phyloP scores from a whole-genome alignment of 2,797 vertebrate species.

The Myotis pilosus region DNA sequence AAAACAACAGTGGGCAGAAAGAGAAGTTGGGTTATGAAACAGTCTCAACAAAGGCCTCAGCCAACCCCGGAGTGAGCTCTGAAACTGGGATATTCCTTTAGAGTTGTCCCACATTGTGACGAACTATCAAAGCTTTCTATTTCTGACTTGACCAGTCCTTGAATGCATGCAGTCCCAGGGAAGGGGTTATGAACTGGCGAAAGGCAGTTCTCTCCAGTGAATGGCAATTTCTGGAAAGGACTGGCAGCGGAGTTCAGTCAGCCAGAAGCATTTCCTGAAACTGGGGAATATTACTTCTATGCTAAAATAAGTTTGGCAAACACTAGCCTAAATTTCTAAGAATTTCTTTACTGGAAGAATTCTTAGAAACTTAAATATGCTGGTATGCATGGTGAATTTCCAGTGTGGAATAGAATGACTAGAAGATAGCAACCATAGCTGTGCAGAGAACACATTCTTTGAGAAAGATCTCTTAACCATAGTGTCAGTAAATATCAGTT shows the following conservation, averaged over 20 bases:
- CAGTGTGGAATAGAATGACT: neutral
- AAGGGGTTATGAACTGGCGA: neutral
- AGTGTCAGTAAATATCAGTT: neutral
- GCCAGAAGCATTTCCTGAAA: constrained; percentile 1
- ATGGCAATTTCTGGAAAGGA: neutral
- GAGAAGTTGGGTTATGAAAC: neutral
- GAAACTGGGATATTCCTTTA: neutral
- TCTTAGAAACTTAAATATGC: constrained; percentile 38
- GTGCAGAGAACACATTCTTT: neutral
- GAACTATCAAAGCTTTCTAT: neutral
- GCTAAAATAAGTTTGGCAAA: constrained; percentile 28
- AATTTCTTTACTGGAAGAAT: constrained; percentile 7
- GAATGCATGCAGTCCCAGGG: neutral
- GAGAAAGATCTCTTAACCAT: neutral
- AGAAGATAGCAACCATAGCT: neutral
- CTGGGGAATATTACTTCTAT: neutral
- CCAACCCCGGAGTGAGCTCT: neutral
- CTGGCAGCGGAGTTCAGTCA: neutral
- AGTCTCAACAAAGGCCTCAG: neutral
- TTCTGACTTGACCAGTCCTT: neutral
- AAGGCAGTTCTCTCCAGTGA: neutral
- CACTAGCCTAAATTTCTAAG: neutral
- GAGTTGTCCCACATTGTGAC: neutral
- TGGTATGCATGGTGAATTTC: neutral
- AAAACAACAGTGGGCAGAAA: neutral